phyloP scores from a whole-genome alignment of 2,113 vertebrate genomes.

The Pimephales promelas region DNA sequence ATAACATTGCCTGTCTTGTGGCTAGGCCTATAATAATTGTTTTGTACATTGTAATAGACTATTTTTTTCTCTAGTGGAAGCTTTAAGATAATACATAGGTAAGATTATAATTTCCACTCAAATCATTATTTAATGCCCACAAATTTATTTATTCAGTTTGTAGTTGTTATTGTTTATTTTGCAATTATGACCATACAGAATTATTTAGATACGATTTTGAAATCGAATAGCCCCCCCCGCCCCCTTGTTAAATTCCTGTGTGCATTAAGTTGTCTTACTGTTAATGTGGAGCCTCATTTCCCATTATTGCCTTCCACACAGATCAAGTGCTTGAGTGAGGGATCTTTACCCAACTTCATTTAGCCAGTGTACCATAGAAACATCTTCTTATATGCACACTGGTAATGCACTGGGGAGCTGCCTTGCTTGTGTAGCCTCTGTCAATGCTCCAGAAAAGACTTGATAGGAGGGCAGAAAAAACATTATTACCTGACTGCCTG shows the following conservation, averaged over 20 bases:
- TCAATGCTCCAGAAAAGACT: constrained; percentile 31
- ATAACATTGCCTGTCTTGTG: background rate
- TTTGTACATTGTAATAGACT: background rate
- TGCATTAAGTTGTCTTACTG: background rate
- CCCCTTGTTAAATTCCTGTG: constrained; percentile 1
- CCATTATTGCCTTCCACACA: constrained; percentile 10
- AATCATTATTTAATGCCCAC: background rate
- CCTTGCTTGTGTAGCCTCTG: constrained; percentile 28
- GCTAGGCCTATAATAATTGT: background rate
- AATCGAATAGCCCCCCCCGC: background rate
- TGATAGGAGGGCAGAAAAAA: constrained; percentile 24
- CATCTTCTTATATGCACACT: constrained; percentile 30
- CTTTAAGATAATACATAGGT: background rate
- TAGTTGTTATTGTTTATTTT: background rate
- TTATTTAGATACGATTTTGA: background rate
- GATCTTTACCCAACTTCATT: constrained; percentile 23
- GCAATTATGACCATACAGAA: background rate
- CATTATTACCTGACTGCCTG: constrained; percentile 35
- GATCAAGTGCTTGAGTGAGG: constrained; percentile 31
- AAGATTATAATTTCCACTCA: background rate
- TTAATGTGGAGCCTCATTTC: constrained; percentile 7
- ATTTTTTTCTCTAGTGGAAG: background rate
- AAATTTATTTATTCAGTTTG: background rate
- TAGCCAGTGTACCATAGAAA: constrained; percentile 44
- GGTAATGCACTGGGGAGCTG: constrained; percentile 10